Evolutionary conservation across 2,113 vertebrate genomes (phyloP), one percentile per base, ranked within the genome.

Genomic region (Chiloscyllium plagiosum): DNA sequence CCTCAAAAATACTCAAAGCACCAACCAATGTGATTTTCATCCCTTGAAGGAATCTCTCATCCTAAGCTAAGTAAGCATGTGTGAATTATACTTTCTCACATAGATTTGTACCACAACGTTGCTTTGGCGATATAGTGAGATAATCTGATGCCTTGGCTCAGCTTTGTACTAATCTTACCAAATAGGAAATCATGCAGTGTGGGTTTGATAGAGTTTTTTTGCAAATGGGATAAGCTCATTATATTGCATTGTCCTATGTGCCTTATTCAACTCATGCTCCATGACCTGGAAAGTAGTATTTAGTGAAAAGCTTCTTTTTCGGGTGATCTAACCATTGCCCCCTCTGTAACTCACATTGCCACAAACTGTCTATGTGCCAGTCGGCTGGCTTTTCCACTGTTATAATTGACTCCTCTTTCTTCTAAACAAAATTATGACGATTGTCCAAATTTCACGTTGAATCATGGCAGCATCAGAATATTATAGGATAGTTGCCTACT

Each of bases 181-280:
- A 61, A 52, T 56, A 33, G 52, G 37, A 90, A 90, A 15, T 12
- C 52, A 42, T 29, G 17, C 52, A 61, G 87, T 33, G 12, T 90
- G 24, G 29, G 87, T 61, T 56, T 56, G 20, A n/a, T 33, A 65
- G 89, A 61, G 29, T 66, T 68, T 66, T 61, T 66, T 37, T 93
- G 61, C 61, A 93, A 93, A 93, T 42, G 89, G 89, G 61, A 66
- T 93, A 93, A 93, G 89, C n/a, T 93, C n/a, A 66, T 65, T 37
- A 22, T 42, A 22, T 42, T 37, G 89, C 61, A 47, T 68, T 93
- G 61, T 93, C 22, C 61, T 5, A 66, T 20, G 37, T 19, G 37
- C n/a, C 61, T 93, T n/a, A 93, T 66, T 66, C 6, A 66, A 66
- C n/a, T 66, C 61, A 66, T 42, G n/a, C 1, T 33, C 33, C 6